Base-by-base conservation (phyloP, 1,140 invertebrate genomes). In the Dinothrombium tinctorium region DNA sequence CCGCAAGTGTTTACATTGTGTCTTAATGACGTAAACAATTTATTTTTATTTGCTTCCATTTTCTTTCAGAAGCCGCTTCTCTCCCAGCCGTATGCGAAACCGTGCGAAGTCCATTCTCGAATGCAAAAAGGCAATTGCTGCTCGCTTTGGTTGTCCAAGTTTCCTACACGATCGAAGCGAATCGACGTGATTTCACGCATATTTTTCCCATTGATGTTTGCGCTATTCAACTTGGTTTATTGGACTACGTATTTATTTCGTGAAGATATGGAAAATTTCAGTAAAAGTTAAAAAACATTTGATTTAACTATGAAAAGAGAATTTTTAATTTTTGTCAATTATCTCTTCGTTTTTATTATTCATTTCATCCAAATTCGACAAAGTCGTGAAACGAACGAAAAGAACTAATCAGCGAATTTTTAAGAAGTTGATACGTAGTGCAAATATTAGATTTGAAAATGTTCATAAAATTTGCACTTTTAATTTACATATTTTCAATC, bases 101-200 rank as follows among this genome's bases (percentile, higher is more conserved):
- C 29, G 17, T 14, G 17, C n/a, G 29, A 32, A 32, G 12, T 12
- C n/a, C n/a, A 32, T 32, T 14, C 29, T 32, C 33, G 17, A 38
- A 38, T 38, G 20, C 71, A 56, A 76, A 76, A n/a, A n/a, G n/a
- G n/a, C n/a, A n/a, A n/a, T 64, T 83, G 77, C 69, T 84, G 79
- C 64, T 69, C 73, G 55, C 73, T 19, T 8, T 86, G 82, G 81
- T 73, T 87, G 56, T 80, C 79, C 60, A 84, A 86, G 66, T 86
- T 81, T 61, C 75, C 76, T 41, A 78, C 74, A 53, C 68, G 75
- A 55, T 84, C 80, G 59, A 87, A 87, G 69, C 66, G 81, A 54
- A 89, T 89, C 60, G 82, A 89, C 62, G 83, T 87, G 61, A 82
- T 87, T 60, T 84, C 80, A 43, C 64, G 83, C 56, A 80, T 84